Percentiles rank a stretch among this genome's conserved stretches.
Conservation (phyloP, 1,140 invertebrate species). For the Andrena cerasifolii region DNA sequence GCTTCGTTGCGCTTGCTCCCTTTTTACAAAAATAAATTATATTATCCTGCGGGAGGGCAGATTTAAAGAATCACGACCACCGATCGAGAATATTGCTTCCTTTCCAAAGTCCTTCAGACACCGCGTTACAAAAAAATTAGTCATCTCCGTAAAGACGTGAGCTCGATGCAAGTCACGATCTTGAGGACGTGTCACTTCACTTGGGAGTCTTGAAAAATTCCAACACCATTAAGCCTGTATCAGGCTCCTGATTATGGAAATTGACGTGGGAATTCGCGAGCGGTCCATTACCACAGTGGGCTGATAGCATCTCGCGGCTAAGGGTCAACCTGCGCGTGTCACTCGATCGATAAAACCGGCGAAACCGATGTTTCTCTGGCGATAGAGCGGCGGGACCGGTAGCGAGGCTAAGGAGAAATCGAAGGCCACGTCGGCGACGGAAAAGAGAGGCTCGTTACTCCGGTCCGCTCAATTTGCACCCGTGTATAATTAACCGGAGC, state of each 20-base stretch:
- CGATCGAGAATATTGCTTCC: too few relatives aligned
- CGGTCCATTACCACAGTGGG: background rate
- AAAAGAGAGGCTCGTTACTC: constrained; percentile 63
- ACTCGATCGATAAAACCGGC: background rate
- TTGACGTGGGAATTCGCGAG: constrained; percentile 4
- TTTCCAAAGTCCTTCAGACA: too few relatives aligned
- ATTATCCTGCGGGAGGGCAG: too few relatives aligned
- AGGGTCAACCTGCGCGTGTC: background rate
- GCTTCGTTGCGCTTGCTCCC: too few relatives aligned
- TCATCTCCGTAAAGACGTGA: too few relatives aligned
- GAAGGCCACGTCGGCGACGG: background rate
- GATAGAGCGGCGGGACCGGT: background rate
- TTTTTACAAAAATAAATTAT: too few relatives aligned
- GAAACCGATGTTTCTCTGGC: constrained; percentile 12
- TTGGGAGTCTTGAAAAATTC: too few relatives aligned
- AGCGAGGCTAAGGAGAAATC: constrained; percentile 14
- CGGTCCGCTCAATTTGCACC: constrained; percentile 75
- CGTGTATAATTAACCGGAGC: constrained; percentile 79
- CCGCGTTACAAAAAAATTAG: too few relatives aligned
- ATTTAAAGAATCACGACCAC: too few relatives aligned
- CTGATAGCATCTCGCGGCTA: background rate
- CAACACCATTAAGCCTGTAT: background rate
- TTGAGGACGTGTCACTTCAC: too few relatives aligned
- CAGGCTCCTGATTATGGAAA: background rate
- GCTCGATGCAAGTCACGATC: too few relatives aligned